A percentile compares a stretch with the other conserved stretches of the same genome.
These are phyloP conservation scores for Drosophila anomelani DNA, from an alignment of 2,888 invertebrate genomes.

Conservation along the genomic window DNA sequence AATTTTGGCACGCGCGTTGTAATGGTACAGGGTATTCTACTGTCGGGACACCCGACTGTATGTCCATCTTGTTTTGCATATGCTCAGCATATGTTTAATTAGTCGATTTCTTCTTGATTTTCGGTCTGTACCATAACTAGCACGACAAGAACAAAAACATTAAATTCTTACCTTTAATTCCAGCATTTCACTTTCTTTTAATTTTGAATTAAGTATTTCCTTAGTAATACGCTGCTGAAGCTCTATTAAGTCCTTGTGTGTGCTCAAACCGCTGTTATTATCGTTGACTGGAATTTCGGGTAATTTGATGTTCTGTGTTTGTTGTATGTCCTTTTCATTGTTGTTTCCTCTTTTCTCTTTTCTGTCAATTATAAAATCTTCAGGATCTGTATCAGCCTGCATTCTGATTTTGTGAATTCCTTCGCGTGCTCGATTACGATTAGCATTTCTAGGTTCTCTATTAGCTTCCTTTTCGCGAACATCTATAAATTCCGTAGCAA, in stretches of 20 bases:
- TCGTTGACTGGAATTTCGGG: constrained; percentile 54
- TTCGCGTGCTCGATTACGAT: constrained; percentile 63
- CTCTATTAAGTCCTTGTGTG: constrained; percentile 83
- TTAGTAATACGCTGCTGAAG: constrained; percentile 84
- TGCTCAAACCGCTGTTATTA: constrained; percentile 41
- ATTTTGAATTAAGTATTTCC: constrained; percentile 84
- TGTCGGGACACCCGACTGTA: too few relatives aligned
- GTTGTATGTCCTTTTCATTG: neutral
- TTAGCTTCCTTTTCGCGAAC: constrained; percentile 95
- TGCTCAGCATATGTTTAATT: too few relatives aligned
- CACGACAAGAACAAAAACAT: too few relatives aligned
- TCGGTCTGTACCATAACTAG: too few relatives aligned
- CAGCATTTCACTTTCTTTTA: constrained; percentile 84
- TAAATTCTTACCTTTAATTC: constrained; percentile 82
- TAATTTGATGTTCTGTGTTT: neutral
- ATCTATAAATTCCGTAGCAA: constrained; percentile 97
- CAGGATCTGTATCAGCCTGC: constrained; percentile 63
- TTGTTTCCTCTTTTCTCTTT: neutral
- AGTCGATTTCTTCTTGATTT: too few relatives aligned
- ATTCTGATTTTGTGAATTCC: constrained; percentile 59
- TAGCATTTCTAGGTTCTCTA: constrained; percentile 90
- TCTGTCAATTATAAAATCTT: constrained; percentile 32
- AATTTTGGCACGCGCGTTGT: too few relatives aligned
- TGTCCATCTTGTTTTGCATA: too few relatives aligned
- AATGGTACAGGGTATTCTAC: too few relatives aligned